A percentile compares a stretch with the other conserved stretches of the same genome.
phyloP scores from a whole-genome alignment of 1,140 invertebrate species.

The Drosophila tsacasi region DNA sequence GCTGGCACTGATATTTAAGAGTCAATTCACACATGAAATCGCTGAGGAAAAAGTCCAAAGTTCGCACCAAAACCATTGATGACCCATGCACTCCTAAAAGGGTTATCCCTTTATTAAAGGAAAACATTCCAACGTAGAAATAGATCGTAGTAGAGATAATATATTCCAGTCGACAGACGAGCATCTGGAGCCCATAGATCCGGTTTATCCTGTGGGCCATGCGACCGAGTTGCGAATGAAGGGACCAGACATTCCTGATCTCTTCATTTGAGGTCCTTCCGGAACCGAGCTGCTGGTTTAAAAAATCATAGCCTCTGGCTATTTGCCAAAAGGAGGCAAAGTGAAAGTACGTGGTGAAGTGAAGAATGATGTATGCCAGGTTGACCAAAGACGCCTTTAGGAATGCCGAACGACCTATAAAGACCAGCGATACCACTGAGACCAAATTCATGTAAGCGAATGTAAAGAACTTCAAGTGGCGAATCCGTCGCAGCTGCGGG shows the following conservation, averaged over 20 bases:
- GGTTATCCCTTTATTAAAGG: neutral
- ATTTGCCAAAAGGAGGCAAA: slow-evolving; percentile 45
- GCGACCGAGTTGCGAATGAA: slow-evolving; percentile 17
- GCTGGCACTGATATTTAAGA: slow-evolving; percentile 18
- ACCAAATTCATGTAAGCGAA: neutral
- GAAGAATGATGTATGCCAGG: neutral
- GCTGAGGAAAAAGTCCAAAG: slow-evolving; percentile 40
- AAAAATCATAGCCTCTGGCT: slow-evolving; percentile 15
- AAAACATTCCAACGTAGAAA: slow-evolving; percentile 22
- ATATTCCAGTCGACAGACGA: slow-evolving; percentile 34
- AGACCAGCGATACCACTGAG: neutral
- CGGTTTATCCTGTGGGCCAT: slow-evolving; percentile 18
- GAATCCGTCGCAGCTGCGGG: neutral
- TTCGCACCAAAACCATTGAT: neutral
- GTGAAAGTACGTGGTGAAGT: neutral
- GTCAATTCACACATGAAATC: slow-evolving; percentile 44
- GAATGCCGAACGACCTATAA: neutral
- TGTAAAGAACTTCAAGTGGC: slow-evolving; percentile 1
- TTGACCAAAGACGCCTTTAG: neutral
- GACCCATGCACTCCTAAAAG: neutral
- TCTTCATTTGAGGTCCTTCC: neutral
- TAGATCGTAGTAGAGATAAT: slow-evolving; percentile 6
- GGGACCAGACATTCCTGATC: slow-evolving; percentile 25
- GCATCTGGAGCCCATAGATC: slow-evolving; percentile 21
- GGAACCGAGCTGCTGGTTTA: slow-evolving; percentile 16